These are phyloP conservation scores for Diadema setosum DNA, from an alignment of 35 echinoderm and acorn worm species.

Conservation along the genomic window DNA sequence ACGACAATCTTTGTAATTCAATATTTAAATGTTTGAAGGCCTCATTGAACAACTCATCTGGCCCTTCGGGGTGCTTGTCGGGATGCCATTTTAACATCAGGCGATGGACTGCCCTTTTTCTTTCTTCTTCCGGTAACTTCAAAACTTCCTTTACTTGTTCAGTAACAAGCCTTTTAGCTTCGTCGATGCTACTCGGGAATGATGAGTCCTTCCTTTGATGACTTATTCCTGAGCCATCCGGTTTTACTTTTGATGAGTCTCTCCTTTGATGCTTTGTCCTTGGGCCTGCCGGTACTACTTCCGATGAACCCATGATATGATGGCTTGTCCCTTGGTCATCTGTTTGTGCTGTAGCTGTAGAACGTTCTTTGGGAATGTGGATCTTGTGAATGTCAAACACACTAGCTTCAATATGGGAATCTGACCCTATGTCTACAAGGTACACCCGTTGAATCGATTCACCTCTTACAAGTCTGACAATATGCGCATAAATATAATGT, in stretches of 20 bases:
- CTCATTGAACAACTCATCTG: background rate
- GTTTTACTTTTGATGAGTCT: background rate
- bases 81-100: slow-evolving; percentile 41
- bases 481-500: background rate
- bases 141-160: background rate
- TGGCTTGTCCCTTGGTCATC: background rate
- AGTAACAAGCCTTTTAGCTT: background rate
- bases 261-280: no score
- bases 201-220: background rate
- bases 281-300: background rate
- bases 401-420: background rate
- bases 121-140: background rate
- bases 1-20: slow-evolving; percentile 7
- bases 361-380: background rate
- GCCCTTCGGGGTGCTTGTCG: slow-evolving; percentile 30
- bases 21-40: slow-evolving; percentile 33
- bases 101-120: slow-evolving; percentile 7
- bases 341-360: background rate
- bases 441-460: background rate
- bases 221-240: background rate
- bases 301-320: no score
- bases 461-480: background rate
- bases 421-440: slow-evolving; percentile 15
- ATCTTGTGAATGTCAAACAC: slow-evolving; percentile 27
- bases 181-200: background rate